A percentile compares a stretch with the other conserved stretches of the same genome.
Evolutionary conservation across 2,888 invertebrate genomes (phyloP).

Genomic region (Lepidochrysops patricia): DNA sequence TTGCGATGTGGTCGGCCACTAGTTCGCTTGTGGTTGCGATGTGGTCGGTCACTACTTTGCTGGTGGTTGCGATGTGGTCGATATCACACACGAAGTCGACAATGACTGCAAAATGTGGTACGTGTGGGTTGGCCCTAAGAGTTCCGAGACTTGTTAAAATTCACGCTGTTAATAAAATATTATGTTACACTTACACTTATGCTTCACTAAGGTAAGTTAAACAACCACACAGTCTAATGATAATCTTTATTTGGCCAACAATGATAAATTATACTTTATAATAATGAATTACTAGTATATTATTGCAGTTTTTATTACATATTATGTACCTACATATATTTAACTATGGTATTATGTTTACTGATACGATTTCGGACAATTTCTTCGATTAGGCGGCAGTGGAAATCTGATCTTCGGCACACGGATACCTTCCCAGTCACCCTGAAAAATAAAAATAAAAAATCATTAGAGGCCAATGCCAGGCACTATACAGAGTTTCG

Average conservation of each 20-base stretch:
- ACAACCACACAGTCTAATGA: neutral
- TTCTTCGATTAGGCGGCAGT: conserved; percentile 52
- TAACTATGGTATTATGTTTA: conserved; percentile 11
- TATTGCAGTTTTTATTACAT: neutral
- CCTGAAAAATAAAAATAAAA: conserved; percentile 39
- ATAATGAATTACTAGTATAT: neutral
- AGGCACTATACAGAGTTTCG: too few relatives aligned
- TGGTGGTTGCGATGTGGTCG: too few relatives aligned
- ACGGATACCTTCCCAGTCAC: conserved; percentile 74
- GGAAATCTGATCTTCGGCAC: conserved; percentile 69
- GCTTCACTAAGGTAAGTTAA: neutral
- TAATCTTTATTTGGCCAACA: neutral
- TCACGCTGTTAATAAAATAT: too few relatives aligned
- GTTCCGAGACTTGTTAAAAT: too few relatives aligned
- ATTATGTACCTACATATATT: neutral
- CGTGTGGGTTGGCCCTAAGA: too few relatives aligned
- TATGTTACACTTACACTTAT: neutral
- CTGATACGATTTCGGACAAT: conserved; percentile 33
- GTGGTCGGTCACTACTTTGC: too few relatives aligned
- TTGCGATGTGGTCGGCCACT: too few relatives aligned
- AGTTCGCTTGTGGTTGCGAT: too few relatives aligned
- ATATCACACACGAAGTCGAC: too few relatives aligned
- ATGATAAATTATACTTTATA: neutral
- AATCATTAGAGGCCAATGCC: neutral
- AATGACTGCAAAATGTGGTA: too few relatives aligned